Evolutionary conservation across 1,140 invertebrate species (phyloP).

Genomic region (Drosophila tristis): DNA sequence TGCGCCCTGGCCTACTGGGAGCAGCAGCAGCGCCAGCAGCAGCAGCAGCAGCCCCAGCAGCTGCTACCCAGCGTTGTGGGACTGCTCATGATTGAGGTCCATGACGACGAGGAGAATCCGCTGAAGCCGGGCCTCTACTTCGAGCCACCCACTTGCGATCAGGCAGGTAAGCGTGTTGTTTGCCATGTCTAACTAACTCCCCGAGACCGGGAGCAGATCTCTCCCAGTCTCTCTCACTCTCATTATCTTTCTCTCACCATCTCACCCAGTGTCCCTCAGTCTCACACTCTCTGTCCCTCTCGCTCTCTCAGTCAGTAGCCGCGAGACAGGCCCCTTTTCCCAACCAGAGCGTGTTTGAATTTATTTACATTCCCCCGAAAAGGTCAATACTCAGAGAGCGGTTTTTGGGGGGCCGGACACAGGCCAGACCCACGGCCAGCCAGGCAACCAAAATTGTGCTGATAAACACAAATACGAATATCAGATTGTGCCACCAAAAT

Average conservation of each 20-base stretch:
- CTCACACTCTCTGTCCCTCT: neutral
- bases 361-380: slow-evolving; percentile 46
- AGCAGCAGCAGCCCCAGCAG: slow-evolving; percentile 7
- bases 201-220: slow-evolving; percentile 12
- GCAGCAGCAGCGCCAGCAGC: slow-evolving; percentile 44
- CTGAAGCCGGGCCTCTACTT: slow-evolving; percentile 76
- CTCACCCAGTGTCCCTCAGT: slow-evolving; percentile 9
- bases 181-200: slow-evolving; percentile 75
- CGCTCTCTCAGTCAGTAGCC: slow-evolving; percentile 10
- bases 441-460: slow-evolving; percentile 35
- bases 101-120: slow-evolving; percentile 81
- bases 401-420: slow-evolving; percentile 56
- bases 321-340: slow-evolving; percentile 34
- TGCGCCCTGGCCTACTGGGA: slow-evolving; percentile 79
- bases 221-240: slow-evolving; percentile 17
- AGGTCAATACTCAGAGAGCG: slow-evolving; percentile 53
- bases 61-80: slow-evolving; percentile 60
- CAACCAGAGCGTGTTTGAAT: slow-evolving; percentile 14
- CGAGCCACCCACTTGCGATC: slow-evolving; percentile 75
- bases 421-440: slow-evolving; percentile 22
- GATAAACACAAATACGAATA: slow-evolving; percentile 1
- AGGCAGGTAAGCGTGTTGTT: slow-evolving; percentile 84
- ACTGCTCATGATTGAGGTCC: slow-evolving; percentile 76
- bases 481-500: neutral
- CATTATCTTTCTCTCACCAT: slow-evolving; percentile 15